Evolutionary conservation across 2,113 vertebrate species (phyloP).

Genomic region (Petaurus breviceps): DNA sequence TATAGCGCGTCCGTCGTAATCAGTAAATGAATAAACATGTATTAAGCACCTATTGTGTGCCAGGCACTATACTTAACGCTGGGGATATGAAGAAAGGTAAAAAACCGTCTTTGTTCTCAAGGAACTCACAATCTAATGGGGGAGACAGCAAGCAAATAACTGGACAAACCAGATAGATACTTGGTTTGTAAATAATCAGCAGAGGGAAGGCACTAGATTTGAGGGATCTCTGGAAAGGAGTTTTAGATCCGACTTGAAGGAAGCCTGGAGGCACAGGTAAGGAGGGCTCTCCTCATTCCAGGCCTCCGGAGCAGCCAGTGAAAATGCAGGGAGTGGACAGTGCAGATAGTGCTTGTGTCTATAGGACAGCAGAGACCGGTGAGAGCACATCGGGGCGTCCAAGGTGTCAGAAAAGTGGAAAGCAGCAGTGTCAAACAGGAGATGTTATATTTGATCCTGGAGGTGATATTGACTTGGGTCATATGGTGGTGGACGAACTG

Average conservation of each 20-base stretch:
- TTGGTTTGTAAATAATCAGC: not conserved
- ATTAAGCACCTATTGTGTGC: not conserved
- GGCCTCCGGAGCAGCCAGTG: not conserved
- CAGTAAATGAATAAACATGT: not conserved
- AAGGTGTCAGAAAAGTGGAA: not conserved
- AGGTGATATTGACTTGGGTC: not conserved
- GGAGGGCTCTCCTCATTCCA: not conserved
- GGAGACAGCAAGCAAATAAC: not conserved
- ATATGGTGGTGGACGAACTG: not conserved
- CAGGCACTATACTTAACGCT: not conserved
- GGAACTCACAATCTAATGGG: not conserved
- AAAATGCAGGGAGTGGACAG: too few relatives aligned
- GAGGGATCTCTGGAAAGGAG: not conserved
- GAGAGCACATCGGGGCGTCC: not conserved
- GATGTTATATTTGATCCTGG: not conserved
- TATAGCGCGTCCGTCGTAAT: too few relatives aligned
- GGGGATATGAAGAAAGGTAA: not conserved
- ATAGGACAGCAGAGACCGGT: too few relatives aligned
- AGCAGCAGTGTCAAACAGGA: not conserved
- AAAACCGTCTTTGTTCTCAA: not conserved
- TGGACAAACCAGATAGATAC: not conserved
- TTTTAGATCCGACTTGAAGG: not conserved
- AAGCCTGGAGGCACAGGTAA: not conserved
- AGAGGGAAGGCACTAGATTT: not conserved
- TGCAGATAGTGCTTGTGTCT: too few relatives aligned